Evolutionary conservation across 2,888 invertebrate species (phyloP), one percentile per base, ranked within the genome.

Genomic region (Erebia epiphron): DNA sequence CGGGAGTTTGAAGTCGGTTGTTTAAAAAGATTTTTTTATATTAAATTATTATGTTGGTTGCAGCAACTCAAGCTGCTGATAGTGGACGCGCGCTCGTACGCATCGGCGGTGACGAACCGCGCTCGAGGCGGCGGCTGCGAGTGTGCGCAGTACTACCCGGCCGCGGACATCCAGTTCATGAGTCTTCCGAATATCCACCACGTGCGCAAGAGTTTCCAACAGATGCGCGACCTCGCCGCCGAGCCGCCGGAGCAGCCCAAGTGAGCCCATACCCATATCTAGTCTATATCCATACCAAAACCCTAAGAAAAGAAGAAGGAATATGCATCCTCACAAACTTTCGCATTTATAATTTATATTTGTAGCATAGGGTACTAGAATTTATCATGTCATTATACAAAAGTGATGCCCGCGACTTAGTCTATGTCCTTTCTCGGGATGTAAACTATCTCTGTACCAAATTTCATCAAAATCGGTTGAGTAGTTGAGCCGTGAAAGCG

Each of bases 71-170:
- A 98, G 93, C 95, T 99, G 79, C 94, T 99, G 70, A 98, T 99
- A 77, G 96, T 99, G 81, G 99, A 99, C 92, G 99, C 99, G 14
- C 95, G 99, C 41, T 98, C 98, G 5, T 99, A 99, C 89, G 96
- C 99, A 60, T 98, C 98, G 0, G 99, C 99, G 0, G 97, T 98
- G 52, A 99, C 98, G 21, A 99, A 99, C 92, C 94, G 99, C 75
- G 98, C 99, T 0, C 96, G 99, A 75, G 99, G 99, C 68, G 99
- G 99, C 57, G 99, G 99, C 65, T 98, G 97, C 88, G 99, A 99
- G 87, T 98, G 97, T 86, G 96, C 96, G 67, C 99, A 99, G 89
- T 98, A 99, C 94, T 99, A 99, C 94, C 97, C 97, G 0, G 96
- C 96, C 81, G 98, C 98, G 77, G 98, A 99, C 91, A 98, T 99